Conservation (phyloP, 2,888 invertebrate species). For the Ptychoptera albimana region DNA sequence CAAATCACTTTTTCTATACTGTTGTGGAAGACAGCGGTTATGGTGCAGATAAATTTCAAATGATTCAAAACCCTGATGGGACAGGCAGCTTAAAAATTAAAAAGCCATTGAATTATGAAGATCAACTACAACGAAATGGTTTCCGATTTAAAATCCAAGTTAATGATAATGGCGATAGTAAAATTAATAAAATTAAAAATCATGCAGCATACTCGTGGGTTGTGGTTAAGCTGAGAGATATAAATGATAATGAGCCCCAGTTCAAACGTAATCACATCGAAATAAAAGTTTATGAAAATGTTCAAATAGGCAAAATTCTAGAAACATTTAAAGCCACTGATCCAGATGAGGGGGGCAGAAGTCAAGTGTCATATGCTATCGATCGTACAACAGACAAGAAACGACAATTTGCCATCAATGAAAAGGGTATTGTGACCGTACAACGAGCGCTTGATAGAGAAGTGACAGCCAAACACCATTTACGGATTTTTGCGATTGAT, state of each 20-base stretch:
- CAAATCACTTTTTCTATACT: slow-evolving; percentile 91
- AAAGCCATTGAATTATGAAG: slow-evolving; percentile 89
- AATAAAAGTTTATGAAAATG: slow-evolving; percentile 53
- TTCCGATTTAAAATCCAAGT: slow-evolving; percentile 90
- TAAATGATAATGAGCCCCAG: slow-evolving; percentile 39
- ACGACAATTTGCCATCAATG: slow-evolving; percentile 58
- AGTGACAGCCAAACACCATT: slow-evolving; percentile 58
- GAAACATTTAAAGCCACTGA: slow-evolving; percentile 65
- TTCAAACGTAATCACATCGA: slow-evolving; percentile 44
- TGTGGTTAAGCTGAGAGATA: slow-evolving; percentile 32
- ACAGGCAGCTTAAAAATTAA: slow-evolving; percentile 91
- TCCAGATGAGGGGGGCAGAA: slow-evolving; percentile 58
- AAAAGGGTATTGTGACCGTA: slow-evolving; percentile 58
- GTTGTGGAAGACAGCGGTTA: slow-evolving; percentile 87
- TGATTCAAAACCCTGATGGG: slow-evolving; percentile 91
- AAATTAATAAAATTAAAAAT: slow-evolving; percentile 62
- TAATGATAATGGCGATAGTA: slow-evolving; percentile 87
- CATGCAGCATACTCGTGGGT: slow-evolving; percentile 58
- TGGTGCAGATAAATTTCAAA: slow-evolving; percentile 91
- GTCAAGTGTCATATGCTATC: slow-evolving; percentile 51
- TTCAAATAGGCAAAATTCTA: slow-evolving; percentile 48
- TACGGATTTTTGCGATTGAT: slow-evolving; percentile 62
- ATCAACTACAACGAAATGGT: slow-evolving; percentile 85
- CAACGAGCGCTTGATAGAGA: slow-evolving; percentile 58
- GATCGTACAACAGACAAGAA: slow-evolving; percentile 56